phyloP scores from a whole-genome alignment of 1,140 invertebrate genomes.

The Eurosta solidaginis region DNA sequence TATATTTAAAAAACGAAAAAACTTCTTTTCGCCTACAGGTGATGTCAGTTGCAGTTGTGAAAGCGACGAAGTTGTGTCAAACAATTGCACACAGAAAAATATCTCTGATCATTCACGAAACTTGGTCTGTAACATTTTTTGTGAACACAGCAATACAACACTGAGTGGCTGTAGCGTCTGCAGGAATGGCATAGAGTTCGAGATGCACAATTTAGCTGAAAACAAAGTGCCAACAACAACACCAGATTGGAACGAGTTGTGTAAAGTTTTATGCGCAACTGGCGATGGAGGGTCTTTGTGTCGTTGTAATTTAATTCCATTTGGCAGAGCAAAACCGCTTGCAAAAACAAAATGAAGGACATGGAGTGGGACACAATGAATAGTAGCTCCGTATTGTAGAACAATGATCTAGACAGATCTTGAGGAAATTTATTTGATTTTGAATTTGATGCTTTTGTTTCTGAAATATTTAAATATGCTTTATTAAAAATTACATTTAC shows the following conservation, averaged over 20 bases:
- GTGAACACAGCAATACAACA: conserved; percentile 32
- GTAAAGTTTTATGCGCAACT: conserved; percentile 60
- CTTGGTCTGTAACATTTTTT: background rate
- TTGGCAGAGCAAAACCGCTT: conserved; percentile 33
- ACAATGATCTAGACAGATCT: no score
- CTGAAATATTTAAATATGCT: no score
- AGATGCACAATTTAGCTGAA: background rate
- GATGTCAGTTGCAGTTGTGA: no score
- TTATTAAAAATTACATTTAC: no score
- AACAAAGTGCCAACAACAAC: conserved; percentile 14
- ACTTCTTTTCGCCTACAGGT: no score
- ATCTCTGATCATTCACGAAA: no score
- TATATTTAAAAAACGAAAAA: no score
- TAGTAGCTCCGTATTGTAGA: no score
- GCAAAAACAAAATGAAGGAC: background rate
- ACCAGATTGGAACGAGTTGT: conserved; percentile 61
- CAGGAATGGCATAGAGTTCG: background rate
- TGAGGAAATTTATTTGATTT: no score
- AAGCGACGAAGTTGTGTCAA: no score
- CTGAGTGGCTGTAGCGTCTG: conserved; percentile 48
- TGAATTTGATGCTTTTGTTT: no score
- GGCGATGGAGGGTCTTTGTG: conserved; percentile 64
- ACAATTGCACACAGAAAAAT: no score
- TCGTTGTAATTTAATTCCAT: conserved; percentile 64
- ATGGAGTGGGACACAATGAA: background rate